Evolutionary conservation across 2,888 invertebrate genomes (phyloP).

Genomic region (Marasmarcha lunaedactyla): DNA sequence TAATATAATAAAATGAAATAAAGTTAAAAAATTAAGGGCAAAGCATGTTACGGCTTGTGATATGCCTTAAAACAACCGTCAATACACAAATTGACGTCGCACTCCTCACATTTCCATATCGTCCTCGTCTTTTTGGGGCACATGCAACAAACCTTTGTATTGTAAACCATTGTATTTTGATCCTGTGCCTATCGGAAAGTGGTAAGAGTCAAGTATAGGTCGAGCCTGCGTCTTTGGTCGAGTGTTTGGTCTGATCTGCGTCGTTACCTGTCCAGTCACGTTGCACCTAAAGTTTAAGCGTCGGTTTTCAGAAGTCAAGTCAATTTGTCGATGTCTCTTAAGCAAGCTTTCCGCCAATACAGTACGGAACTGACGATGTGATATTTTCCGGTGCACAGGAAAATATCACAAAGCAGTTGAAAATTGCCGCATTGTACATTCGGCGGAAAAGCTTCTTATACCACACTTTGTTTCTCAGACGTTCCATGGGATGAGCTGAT

Average conservation of each 20-base stretch:
- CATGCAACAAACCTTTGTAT: constrained; percentile 15
- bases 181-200: constrained; percentile 15
- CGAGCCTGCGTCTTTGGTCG: not conserved
- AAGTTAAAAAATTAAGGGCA: no score
- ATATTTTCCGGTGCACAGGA: not conserved
- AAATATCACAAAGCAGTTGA: not conserved
- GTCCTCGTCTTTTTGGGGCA: constrained; percentile 15
- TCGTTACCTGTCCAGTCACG: no score
- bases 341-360: not conserved
- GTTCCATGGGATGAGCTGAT: constrained; percentile 18
- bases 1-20: constrained; percentile 16
- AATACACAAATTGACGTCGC: constrained; percentile 17
- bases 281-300: not conserved
- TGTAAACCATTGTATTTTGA: constrained; percentile 9
- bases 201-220: constrained; percentile 7
- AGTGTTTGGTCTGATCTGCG: not conserved
- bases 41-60: constrained; percentile 13
- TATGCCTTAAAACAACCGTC: constrained; percentile 14
- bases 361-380: not conserved
- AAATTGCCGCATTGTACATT: not conserved
- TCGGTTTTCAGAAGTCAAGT: not conserved
- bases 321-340: constrained; percentile 5
- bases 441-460: constrained; percentile 17
- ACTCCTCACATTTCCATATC: constrained; percentile 18
- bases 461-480: constrained; percentile 14